A percentile compares a stretch with the other conserved stretches of the same genome.
phyloP scores from a whole-genome alignment of 2,113 vertebrate genomes.

The Sus scrofa region DNA sequence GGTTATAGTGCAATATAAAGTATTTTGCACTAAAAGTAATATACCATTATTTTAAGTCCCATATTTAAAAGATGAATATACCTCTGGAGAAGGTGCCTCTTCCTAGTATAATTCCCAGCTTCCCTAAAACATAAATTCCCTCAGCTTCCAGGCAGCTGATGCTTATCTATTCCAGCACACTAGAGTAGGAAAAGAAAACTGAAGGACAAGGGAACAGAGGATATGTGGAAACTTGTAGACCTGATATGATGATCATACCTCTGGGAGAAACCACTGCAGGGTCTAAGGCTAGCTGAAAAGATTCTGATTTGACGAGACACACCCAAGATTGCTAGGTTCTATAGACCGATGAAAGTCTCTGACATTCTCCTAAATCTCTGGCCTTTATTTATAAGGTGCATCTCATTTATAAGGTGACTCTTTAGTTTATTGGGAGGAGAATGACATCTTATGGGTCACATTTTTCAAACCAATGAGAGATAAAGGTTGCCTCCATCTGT shows the following conservation, averaged over 20 bases:
- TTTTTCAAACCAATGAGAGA: slow-evolving; percentile 55
- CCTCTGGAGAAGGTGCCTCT: not conserved
- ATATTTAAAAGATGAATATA: slow-evolving; percentile 37
- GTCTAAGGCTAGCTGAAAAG: not conserved
- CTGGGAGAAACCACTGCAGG: not conserved
- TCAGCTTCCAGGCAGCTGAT: not conserved
- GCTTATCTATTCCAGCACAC: not conserved
- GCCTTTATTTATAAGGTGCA: not conserved
- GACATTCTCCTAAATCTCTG: not conserved
- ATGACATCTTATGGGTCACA: not conserved
- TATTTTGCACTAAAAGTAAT: slow-evolving; percentile 27
- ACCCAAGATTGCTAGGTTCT: not conserved
- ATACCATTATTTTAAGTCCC: not conserved
- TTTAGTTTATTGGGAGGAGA: not conserved
- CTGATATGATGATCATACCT: not conserved
- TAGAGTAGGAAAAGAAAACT: not conserved
- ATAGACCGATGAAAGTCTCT: not conserved
- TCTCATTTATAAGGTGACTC: not conserved
- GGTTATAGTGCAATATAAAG: not conserved
- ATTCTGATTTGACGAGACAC: not conserved
- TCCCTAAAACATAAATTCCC: not conserved
- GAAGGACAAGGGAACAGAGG: not conserved
- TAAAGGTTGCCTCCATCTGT: not conserved
- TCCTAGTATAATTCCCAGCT: not conserved
- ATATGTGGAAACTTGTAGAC: not conserved